Evolutionary conservation across 2,888 invertebrate genomes (phyloP), one percentile per base, ranked within the genome.

Genomic region (Desoria tigrina): DNA sequence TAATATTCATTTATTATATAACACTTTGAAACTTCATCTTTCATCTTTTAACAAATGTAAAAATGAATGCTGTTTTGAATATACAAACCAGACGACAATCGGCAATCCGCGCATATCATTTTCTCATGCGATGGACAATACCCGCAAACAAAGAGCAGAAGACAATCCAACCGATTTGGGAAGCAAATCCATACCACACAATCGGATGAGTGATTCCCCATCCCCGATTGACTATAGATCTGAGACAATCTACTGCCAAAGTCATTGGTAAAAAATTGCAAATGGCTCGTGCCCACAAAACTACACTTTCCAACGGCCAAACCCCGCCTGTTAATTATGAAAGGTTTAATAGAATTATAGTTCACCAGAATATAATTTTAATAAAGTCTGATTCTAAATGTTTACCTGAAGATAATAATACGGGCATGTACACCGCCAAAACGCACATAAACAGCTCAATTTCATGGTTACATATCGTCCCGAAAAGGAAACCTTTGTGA

Each of bases 391-490:
- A 39, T 39, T n/a, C n/a, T n/a, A n/a, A n/a, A n/a, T n/a, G 16
- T 11, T 39, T 39, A 61, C 63, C 67, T n/a, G 61, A 55, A 2
- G 55, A 32, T 32, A 70, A 45, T 11, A 65, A 65, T 26, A 57
- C 55, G 18, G 70, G 70, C 24, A 70, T 56, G 23, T 67, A 61
- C 1, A 65, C 51, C 2, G 61, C 64, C 51, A 70, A 61, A 7
- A 64, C 51, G 0, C 63, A 23, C 78, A 94, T 93, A 78, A 94
- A 94, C 51, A 94, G 94, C 81, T 93, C 92, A 53, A 92, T 85
- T 80, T 94, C 94, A 69, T 94, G 83, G 79, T 92, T 92, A 82
- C 94, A 94, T 42, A 94, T 87, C 0, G 93, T 90, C 0, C 94
- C 94, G 77, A 94, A 93, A 51, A 94, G 89, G 81, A 95, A 92